Conservation (phyloP, 1,140 invertebrate genomes). For the Papilio dardanus region DNA sequence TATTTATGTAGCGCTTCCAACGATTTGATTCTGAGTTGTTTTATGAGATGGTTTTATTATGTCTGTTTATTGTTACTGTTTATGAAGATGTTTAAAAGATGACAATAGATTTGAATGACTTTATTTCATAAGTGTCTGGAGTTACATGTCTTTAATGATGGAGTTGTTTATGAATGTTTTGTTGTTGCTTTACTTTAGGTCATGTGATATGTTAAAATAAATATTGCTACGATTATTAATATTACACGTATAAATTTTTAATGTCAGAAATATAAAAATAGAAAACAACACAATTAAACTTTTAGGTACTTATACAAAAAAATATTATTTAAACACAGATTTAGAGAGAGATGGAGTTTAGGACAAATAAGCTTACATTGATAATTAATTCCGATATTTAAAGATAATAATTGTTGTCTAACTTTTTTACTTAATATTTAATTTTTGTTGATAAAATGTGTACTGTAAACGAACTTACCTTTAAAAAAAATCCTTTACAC, state of each 20-base stretch:
- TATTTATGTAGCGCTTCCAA: slow-evolving; percentile 37
- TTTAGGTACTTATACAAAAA: no score
- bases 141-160: slow-evolving; percentile 55
- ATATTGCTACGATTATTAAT: no score
- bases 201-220: neutral
- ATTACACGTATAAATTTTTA: no score
- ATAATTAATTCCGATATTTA: no score
- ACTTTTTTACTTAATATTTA: no score
- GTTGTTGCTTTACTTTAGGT: slow-evolving; percentile 43
- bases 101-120: slow-evolving; percentile 80
- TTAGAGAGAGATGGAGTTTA: no score
- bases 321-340: no score
- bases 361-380: no score
- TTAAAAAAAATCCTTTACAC: slow-evolving; percentile 47
- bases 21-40: slow-evolving; percentile 45
- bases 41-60: slow-evolving; percentile 38
- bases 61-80: slow-evolving; percentile 51
- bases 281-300: no score
- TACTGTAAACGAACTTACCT: slow-evolving; percentile 57
- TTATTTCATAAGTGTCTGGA: slow-evolving; percentile 68
- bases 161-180: slow-evolving; percentile 69
- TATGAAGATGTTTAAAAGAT: slow-evolving; percentile 60
- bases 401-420: no score
- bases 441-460: no score
- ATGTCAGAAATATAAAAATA: no score